Conservation (phyloP, 2,888 invertebrate genomes). For the Antitype chi region DNA sequence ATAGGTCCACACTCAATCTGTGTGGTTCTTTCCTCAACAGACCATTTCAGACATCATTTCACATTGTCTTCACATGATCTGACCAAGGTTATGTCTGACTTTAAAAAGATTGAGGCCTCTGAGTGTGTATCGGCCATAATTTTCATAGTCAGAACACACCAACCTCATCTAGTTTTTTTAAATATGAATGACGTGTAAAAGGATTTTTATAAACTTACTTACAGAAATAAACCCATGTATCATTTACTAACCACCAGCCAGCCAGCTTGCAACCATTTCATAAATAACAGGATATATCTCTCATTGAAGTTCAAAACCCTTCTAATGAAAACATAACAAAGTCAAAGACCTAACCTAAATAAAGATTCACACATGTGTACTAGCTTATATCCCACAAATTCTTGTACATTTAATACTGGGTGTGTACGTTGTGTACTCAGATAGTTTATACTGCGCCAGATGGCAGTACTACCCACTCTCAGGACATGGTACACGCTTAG, state of each 20-base stretch:
- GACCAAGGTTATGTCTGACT: too few species aligned
- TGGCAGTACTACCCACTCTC: slow-evolving; percentile 40
- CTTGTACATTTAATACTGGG: slow-evolving; percentile 55
- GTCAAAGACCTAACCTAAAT: slow-evolving; percentile 43
- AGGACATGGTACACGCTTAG: slow-evolving; percentile 39
- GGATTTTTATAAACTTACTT: too few species aligned
- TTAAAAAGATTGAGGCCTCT: too few species aligned
- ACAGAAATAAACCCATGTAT: too few species aligned
- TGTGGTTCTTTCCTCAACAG: too few species aligned
- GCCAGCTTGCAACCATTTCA: neutral
- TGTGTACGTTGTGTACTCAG: slow-evolving; percentile 16
- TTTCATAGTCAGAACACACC: too few species aligned
- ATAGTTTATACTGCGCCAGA: slow-evolving; percentile 60
- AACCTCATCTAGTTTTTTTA: too few species aligned
- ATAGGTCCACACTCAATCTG: too few species aligned
- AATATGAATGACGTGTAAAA: too few species aligned
- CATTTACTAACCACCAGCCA: neutral
- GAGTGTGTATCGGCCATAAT: too few species aligned
- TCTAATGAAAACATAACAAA: slow-evolving; percentile 20
- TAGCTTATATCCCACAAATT: slow-evolving; percentile 46
- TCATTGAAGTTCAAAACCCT: slow-evolving; percentile 9
- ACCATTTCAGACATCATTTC: too few species aligned
- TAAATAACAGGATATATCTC: neutral
- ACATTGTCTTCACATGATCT: too few species aligned
- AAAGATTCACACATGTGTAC: slow-evolving; percentile 39